A percentile compares a stretch with the other conserved stretches of the same genome.
phyloP scores from a whole-genome alignment of 2,797 vertebrate species.

The Spheniscus humboldti region DNA sequence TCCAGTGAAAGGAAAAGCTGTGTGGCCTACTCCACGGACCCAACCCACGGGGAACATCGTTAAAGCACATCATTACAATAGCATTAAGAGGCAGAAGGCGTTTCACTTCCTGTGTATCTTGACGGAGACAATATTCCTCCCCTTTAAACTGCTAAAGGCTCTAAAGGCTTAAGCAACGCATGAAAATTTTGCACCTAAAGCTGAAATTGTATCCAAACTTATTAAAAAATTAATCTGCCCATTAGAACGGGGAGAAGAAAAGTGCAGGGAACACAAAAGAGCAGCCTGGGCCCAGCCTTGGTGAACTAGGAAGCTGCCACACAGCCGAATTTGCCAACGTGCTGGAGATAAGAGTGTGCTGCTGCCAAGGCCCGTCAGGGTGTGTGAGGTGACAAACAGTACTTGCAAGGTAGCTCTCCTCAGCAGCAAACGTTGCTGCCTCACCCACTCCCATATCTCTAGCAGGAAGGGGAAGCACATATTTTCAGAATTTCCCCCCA shows the following conservation, averaged over 20 bases:
- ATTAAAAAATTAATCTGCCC: background rate
- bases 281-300: background rate
- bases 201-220: background rate
- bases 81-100: accelerated
- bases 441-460: background rate
- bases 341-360: background rate
- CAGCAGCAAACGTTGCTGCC: background rate
- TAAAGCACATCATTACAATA: background rate
- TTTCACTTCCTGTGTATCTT: background rate
- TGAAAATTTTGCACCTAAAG: background rate
- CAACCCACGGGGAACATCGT: background rate
- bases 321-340: accelerated
- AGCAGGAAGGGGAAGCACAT: conserved; percentile 26
- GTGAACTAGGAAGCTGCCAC: background rate
- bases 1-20: background rate
- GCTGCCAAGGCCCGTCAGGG: background rate
- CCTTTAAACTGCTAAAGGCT: background rate
- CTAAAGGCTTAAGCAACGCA: background rate
- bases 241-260: background rate
- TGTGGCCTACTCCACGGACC: background rate
- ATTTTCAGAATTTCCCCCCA: background rate
- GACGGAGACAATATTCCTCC: background rate
- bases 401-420: background rate
- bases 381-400: conserved; percentile 11
- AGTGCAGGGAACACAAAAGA: background rate